Evolutionary conservation across 1,140 invertebrate species (phyloP).

Genomic region (Meloidogyne hapla): DNA sequence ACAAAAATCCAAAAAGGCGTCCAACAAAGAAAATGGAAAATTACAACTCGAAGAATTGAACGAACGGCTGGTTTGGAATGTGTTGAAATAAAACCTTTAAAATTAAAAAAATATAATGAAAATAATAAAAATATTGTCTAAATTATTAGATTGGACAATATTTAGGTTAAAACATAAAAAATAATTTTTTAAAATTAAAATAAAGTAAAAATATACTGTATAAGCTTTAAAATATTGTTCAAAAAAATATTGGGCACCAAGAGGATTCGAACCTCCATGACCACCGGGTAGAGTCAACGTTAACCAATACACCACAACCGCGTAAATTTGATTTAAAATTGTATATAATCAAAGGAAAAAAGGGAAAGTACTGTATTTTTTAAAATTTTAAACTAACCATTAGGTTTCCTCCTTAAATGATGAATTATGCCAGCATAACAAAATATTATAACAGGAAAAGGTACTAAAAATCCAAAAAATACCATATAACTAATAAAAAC

Average conservation of each 20-base stretch:
- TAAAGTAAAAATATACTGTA: too few relatives aligned
- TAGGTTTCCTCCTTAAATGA: not conserved
- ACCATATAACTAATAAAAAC: conserved; percentile 51
- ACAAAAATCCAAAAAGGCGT: conserved; percentile 51
- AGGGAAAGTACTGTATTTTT: too few relatives aligned
- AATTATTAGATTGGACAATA: too few relatives aligned
- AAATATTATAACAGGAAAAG: conserved; percentile 35
- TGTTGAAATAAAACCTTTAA: conserved; percentile 32
- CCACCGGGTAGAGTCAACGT: too few relatives aligned
- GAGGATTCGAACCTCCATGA: too few relatives aligned
- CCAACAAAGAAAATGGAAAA: conserved; percentile 54
- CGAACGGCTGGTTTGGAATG: conserved; percentile 37
- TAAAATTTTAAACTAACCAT: not conserved
- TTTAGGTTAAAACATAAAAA: too few relatives aligned
- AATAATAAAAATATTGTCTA: not conserved
- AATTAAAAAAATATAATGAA: not conserved
- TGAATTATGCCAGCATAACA: not conserved
- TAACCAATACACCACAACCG: too few relatives aligned
- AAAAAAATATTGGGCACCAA: too few relatives aligned
- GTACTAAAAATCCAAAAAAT: conserved; percentile 40
- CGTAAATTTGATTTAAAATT: too few relatives aligned
- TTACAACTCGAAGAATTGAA: conserved; percentile 43
- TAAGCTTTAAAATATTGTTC: too few relatives aligned
- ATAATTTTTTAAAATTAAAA: too few relatives aligned
- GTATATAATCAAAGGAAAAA: too few relatives aligned